A percentile compares a stretch with the other conserved stretches of the same genome.
Evolutionary conservation across 2,113 vertebrate species (phyloP).

Genomic region (Pseudopipra pipra): DNA sequence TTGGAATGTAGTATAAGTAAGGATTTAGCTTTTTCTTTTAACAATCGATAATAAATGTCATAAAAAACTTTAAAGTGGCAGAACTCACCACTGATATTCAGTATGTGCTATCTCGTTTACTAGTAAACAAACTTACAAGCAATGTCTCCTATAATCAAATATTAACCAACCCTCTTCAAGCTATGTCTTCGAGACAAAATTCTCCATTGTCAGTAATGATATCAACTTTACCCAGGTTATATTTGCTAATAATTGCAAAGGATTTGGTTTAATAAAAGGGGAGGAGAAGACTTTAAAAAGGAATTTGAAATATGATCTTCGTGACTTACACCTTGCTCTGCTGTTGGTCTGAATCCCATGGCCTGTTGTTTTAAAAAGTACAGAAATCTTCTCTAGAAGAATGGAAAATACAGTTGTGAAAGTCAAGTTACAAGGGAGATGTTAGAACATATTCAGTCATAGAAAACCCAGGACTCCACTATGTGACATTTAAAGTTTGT

Average conservation of each 20-base stretch:
- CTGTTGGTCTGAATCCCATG: background rate
- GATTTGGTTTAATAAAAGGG: background rate
- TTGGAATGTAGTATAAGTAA: background rate
- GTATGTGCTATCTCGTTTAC: background rate
- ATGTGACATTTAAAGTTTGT: background rate
- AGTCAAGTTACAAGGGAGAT: background rate
- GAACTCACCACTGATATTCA: background rate
- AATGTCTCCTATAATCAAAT: background rate
- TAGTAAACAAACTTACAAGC: background rate
- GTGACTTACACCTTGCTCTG: background rate
- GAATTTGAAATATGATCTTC: background rate
- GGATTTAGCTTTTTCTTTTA: background rate
- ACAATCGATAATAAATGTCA: background rate
- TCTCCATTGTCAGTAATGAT: background rate
- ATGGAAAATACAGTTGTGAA: background rate
- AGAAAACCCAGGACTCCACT: background rate
- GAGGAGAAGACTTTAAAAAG: background rate
- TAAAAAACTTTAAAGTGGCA: background rate
- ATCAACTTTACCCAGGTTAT: background rate
- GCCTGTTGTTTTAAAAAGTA: background rate
- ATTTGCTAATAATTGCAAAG: background rate
- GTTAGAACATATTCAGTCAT: background rate
- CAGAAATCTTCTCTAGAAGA: background rate
- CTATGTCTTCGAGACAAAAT: background rate
- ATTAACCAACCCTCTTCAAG: background rate